A percentile compares a stretch with the other conserved stretches of the same genome.
Evolutionary conservation across 2,113 vertebrate genomes (phyloP).

Genomic region (Malurus melanocephalus): DNA sequence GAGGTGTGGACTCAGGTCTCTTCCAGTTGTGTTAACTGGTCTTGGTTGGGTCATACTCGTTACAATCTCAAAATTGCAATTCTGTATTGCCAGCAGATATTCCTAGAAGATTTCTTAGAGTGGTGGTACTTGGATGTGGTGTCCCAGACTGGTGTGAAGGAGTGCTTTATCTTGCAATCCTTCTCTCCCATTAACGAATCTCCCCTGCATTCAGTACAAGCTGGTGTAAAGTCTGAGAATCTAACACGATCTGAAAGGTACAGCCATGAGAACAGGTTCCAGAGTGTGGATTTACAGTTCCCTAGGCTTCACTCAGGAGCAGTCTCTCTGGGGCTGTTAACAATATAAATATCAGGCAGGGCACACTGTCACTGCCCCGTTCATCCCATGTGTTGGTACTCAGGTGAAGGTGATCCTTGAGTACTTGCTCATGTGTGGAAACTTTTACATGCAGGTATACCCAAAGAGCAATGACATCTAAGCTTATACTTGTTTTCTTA

Average conservation of each 20-base stretch:
- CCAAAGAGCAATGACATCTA: neutral
- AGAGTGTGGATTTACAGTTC: neutral
- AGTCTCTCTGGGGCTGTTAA: neutral
- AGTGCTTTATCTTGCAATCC: neutral
- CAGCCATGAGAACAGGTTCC: neutral
- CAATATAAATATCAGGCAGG: neutral
- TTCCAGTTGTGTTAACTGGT: neutral
- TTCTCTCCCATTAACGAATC: accelerated
- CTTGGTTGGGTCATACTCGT: neutral
- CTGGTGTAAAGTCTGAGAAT: neutral
- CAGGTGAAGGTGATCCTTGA: neutral
- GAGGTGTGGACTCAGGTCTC: neutral
- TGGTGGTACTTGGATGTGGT: accelerated
- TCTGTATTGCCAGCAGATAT: neutral
- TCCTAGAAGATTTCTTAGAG: neutral
- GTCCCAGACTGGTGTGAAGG: neutral
- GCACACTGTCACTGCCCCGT: neutral
- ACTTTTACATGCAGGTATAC: neutral
- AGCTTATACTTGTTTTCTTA: neutral
- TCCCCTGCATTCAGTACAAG: neutral
- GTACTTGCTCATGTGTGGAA: neutral
- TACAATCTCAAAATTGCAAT: neutral
- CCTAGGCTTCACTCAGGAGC: neutral
- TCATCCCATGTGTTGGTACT: neutral
- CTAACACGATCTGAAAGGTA: neutral